Conservation (phyloP, 2,113 vertebrate genomes). For the Eira barbara region DNA sequence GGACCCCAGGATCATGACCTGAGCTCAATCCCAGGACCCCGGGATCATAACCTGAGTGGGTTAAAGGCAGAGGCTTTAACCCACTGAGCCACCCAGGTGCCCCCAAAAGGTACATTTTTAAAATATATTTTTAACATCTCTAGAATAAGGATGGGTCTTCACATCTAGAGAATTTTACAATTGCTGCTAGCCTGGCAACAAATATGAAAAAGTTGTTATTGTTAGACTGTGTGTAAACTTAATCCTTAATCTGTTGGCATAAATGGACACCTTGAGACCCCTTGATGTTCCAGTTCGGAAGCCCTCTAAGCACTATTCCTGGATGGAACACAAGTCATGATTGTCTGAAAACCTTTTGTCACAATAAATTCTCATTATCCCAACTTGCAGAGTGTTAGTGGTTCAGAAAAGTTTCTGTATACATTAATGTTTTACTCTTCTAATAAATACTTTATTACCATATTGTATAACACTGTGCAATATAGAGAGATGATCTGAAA, state of each 20-base stretch:
- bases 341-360: neutral
- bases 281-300: neutral
- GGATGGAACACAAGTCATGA: neutral
- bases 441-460: neutral
- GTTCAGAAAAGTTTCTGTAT: neutral
- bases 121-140: neutral
- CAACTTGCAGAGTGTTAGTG: neutral
- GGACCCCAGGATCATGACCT: no score
- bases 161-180: neutral
- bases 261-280: neutral
- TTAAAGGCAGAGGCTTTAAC: no score
- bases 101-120: neutral
- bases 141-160: neutral
- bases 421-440: neutral
- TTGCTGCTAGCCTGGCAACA: neutral
- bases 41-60: no score
- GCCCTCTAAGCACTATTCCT: neutral
- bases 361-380: neutral
- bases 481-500: neutral
- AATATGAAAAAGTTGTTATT: neutral
- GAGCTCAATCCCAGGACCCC: no score
- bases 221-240: neutral
- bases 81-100: no score
- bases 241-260: neutral
- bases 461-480: neutral